phyloP scores from a whole-genome alignment of 2,113 vertebrate species.

The Scatophagus argus region DNA sequence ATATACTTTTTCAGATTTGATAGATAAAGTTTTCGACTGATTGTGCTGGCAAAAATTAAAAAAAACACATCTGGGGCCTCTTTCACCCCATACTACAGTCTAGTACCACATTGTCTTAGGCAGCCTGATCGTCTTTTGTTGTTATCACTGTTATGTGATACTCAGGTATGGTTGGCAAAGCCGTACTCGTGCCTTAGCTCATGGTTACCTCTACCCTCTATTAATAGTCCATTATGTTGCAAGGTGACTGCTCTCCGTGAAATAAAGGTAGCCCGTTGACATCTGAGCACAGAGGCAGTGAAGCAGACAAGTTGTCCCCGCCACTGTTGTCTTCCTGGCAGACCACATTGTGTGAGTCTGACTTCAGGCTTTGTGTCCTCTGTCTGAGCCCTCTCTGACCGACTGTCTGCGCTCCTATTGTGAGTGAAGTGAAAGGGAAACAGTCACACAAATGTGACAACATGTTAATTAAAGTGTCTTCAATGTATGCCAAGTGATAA shows the following conservation, averaged over 20 bases:
- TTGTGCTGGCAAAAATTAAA: conserved; percentile 1
- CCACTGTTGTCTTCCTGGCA: conserved; percentile 50
- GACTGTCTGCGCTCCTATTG: conserved; percentile 31
- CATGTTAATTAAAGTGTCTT: conserved; percentile 28
- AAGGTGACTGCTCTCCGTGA: conserved; percentile 69
- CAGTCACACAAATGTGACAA: conserved; percentile 18
- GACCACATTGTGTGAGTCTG: conserved; percentile 44
- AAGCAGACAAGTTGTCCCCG: conserved; percentile 28
- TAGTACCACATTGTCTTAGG: conserved; percentile 10
- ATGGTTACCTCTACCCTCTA: conserved; percentile 59
- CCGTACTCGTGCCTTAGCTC: conserved; percentile 17
- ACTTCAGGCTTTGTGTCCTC: conserved; percentile 46
- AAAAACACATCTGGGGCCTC: background rate
- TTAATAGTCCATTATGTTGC: conserved; percentile 81
- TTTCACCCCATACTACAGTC: conserved; percentile 19
- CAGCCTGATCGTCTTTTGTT: conserved; percentile 30
- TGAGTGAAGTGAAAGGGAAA: conserved; percentile 43
- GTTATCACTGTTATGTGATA: conserved; percentile 43
- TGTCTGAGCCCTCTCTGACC: conserved; percentile 1
- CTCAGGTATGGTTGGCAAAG: conserved; percentile 18
- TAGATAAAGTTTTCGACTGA: background rate
- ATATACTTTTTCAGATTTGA: background rate
- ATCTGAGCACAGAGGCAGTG: conserved; percentile 66
- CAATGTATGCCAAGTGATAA: conserved; percentile 7
- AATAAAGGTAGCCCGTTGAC: conserved; percentile 70